Conservation (phyloP, 2,113 vertebrate genomes). For the Anoplopoma fimbria region DNA sequence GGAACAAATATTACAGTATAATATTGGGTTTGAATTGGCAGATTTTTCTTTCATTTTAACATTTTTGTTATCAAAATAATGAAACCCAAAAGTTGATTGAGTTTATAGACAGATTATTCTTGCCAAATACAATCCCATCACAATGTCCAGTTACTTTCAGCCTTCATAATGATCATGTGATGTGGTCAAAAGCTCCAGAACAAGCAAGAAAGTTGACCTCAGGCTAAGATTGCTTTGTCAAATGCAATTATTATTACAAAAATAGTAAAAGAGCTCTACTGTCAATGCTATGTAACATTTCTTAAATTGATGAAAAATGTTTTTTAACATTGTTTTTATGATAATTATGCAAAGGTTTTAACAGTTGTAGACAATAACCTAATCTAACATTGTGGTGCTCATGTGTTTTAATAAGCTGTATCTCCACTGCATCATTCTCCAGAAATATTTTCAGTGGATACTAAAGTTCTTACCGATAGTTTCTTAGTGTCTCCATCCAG, state of each 20-base stretch:
- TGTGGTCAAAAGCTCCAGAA: not conserved
- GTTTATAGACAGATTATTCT: too few relatives aligned
- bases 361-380: not conserved
- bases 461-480: conserved; percentile 89
- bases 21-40: not conserved
- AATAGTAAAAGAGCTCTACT: not conserved
- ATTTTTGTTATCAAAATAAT: too few relatives aligned
- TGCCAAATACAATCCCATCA: too few relatives aligned
- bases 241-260: not conserved
- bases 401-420: not conserved
- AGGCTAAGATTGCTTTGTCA: not conserved
- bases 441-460: not conserved
- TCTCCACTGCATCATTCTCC: not conserved
- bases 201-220: not conserved
- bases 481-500: conserved; percentile 95
- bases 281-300: not conserved
- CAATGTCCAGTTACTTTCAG: not conserved
- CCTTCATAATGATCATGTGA: not conserved
- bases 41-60: too few relatives aligned
- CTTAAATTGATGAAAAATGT: not conserved
- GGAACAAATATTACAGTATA: not conserved
- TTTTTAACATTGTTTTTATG: not conserved
- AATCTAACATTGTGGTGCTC: not conserved
- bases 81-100: too few relatives aligned
- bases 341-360: not conserved